Base-by-base conservation (phyloP, 2,113 vertebrate species). In the Falco punctatus region DNA sequence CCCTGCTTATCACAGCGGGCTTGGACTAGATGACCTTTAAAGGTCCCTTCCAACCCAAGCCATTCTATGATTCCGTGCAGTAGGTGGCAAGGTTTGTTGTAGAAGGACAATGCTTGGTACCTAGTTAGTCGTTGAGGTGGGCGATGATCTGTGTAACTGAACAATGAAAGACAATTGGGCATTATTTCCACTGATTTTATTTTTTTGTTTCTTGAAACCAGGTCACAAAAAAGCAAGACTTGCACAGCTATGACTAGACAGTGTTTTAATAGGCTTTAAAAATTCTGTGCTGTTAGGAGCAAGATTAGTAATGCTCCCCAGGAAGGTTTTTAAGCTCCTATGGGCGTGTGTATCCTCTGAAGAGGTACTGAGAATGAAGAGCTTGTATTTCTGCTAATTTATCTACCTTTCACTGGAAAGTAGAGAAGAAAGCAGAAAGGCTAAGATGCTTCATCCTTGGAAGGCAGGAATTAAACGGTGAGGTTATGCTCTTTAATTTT, bases 351-450 rank as follows among this genome's bases (percentile, higher is more conserved):
- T 84, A 26, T 81, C 66, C 61, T 79, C 71, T 86, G 48, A 91
- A 97, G 94, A 94, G 86, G 79, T 79, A 52, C 78, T 72, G 71
- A 82, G 81, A 92, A 81, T 67, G 78, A 94, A 90, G 79, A 91
- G 67, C 90, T 94, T 91, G 5, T 58, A 70, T 91, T 95, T 97
- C 84, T 97, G 81, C 81, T 92, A 32, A 4, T 82, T 95, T 86
- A 84, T 66, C 58, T 82, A 71, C 73, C 42, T 94, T 88, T 73
- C 74, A 70, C 83, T 92, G 80, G 46, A 35, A 95, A 91, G 74
- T 49, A 44, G 71, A 81, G 78, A 92, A 86, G 71, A 79, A 75
- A 92, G 67, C 71, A 88, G 51, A 83, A 95, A 54, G 75, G 27
- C 79, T 70, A 33, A 72, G 70, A 66, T 83, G 51, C 73, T 92